Evolutionary conservation across 2,888 invertebrate species (phyloP), one percentile per base, ranked within the genome.

Genomic region (Lordiphosa andalusiaca): DNA sequence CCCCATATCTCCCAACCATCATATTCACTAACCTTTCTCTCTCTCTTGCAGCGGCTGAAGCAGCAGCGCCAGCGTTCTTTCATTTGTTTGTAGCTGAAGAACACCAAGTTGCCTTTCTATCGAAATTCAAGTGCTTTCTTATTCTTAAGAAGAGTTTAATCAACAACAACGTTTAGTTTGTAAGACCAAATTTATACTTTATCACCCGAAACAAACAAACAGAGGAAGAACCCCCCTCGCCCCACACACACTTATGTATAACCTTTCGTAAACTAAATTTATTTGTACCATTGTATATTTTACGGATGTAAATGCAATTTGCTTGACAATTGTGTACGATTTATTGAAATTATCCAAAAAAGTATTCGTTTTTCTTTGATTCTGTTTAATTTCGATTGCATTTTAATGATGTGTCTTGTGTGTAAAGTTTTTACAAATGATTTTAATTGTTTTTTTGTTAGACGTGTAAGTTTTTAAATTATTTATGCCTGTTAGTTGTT

Each of bases 91-190:
- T 25, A 25, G 25, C 25, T 25, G 25, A 59, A 53, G 37, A 85
- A 74, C 84, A 85, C 86, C 83, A 81, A 55, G 81, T 83, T 86
- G 86, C 86, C 86, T 86, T 85, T 73, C 67, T 74, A 63, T 70
- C 68, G 68, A 82, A 83, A 73, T 73, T 76, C 73, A 83, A 86
- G 83, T 85, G 86, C 85, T 86, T 85, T 86, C 75, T 66, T 64
- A 49, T 71, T 67, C 65, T 82, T 82, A 73, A 51, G 9, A 33
- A 16, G 4, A 37, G 33, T 54, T 47, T 52, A 59, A 53, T 37
- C 46, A 47, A 50, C 13, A 21, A 23, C 16, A 16, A 2, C 21
- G 21, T 21, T 37, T 38, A 49, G 23, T 38, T 6, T 3, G 10
- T 44, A 44, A 44, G 44, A n/a, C 33, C 13, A 44, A 44, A 33